Base-by-base conservation (phyloP, 2,113 vertebrate genomes). In the Octodon degus region DNA sequence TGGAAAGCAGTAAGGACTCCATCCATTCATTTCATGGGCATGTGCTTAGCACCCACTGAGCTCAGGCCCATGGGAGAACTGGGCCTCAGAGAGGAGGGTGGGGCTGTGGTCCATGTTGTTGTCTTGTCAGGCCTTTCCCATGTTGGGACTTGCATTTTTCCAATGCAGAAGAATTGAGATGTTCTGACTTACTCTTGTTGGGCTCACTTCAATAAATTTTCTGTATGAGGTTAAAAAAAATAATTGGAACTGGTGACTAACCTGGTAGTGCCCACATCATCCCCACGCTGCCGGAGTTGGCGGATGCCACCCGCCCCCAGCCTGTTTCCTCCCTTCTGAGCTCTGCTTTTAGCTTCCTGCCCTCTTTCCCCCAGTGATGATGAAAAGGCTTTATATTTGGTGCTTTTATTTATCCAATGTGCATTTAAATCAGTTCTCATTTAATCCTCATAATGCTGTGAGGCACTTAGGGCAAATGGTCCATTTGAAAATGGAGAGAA, bases 351-450 rank as follows among this genome's bases (percentile, higher is more conserved):
- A 93, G 86, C 92, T 86, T 84, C 70, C 63, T 81, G 84, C 76
- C 65, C 24, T 24, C 70, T 86, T 80, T 50, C 63, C 47, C 79
- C 3, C 8, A 47, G 19, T 16, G 95, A 84, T 93, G 83, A 92
- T 1, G 55, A 86, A 91, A 90, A 81, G 43, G n/a, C 83, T 95
- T 94, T 72, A 20, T 83, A 89, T 95, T 89, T 77, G 5, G 82
- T 86, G 84, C 86, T 93, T 96, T 92, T 86, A 63, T 97, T 96
- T 95, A 97, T 83, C 79, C 74, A 2, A 37, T 94, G 91, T 96
- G 79, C 91, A 89, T 84, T 95, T 86, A 94, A 97, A 86, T 96
- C 94, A 86, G 82, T 91, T 96, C 70, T 87, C 85, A 20, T 80
- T 92, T 89, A 94, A 96, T 95, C 94, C 89, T 89, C 72, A 9